Percentiles rank a stretch among this genome's conserved stretches.
These are phyloP conservation scores for Ammodramus savannarum DNA, from an alignment of 2,113 vertebrate genomes.

Conservation along the genomic window DNA sequence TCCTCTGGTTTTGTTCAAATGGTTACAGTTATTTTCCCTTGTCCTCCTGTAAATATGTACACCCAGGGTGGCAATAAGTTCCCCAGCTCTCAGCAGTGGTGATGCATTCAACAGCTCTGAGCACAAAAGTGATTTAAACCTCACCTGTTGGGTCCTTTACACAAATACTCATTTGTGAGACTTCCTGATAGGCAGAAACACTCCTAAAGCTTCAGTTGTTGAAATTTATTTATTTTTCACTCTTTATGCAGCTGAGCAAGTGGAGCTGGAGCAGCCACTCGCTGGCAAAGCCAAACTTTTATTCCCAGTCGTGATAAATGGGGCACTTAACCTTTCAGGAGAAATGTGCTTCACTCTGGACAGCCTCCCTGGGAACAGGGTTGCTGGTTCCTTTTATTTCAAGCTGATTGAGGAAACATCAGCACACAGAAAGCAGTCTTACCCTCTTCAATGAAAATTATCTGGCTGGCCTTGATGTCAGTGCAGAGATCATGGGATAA, in stretches of 20 bases:
- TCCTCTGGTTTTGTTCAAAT: background rate
- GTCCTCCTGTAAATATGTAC: background rate
- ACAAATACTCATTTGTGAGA: background rate
- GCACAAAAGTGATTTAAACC: background rate
- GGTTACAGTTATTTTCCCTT: background rate
- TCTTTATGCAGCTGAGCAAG: background rate
- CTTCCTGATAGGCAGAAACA: background rate
- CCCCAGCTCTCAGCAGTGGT: background rate
- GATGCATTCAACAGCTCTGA: background rate
- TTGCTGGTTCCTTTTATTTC: background rate
- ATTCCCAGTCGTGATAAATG: background rate
- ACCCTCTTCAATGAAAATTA: background rate
- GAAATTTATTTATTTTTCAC: background rate
- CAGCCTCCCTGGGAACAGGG: background rate
- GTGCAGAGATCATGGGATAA: background rate
- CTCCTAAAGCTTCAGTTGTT: background rate
- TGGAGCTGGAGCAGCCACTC: background rate
- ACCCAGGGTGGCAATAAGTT: background rate
- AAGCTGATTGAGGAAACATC: background rate
- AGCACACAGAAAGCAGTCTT: background rate
- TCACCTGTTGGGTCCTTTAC: background rate
- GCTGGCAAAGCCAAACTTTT: background rate
- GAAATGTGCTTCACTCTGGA: background rate
- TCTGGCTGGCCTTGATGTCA: background rate
- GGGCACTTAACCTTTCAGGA: background rate